These are phyloP conservation scores for Cosmorhoe ocellata DNA, from an alignment of 2,888 invertebrate species.

Conservation along the genomic window DNA sequence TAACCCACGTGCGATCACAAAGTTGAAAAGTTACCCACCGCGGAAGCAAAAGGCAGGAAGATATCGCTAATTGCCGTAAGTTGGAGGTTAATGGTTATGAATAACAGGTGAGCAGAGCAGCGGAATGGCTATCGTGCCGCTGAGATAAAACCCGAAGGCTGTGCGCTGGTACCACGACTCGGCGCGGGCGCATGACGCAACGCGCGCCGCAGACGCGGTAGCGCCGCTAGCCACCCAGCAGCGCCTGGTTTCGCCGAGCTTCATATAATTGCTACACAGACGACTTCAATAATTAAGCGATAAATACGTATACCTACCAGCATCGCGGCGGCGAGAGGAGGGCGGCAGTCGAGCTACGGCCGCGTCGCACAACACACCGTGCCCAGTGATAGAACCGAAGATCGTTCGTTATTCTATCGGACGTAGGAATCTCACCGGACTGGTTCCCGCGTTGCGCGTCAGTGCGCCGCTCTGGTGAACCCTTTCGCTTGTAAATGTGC, in stretches of 20 bases:
- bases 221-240: conserved; percentile 66
- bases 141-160: conserved; percentile 70
- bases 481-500: conserved; percentile 83
- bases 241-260: conserved; percentile 62
- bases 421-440: conserved; percentile 86
- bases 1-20: conserved; percentile 24
- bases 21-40: conserved; percentile 39
- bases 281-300: conserved; percentile 81
- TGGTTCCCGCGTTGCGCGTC: conserved; percentile 83
- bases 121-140: conserved; percentile 53
- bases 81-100: conserved; percentile 71
- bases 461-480: conserved; percentile 82
- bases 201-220: conserved; percentile 68
- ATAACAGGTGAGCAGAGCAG: conserved; percentile 63
- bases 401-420: conserved; percentile 81
- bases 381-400: conserved; percentile 70
- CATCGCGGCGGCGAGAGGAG: conserved; percentile 71
- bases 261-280: conserved; percentile 77
- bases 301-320: conserved; percentile 79
- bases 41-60: conserved; percentile 67
- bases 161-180: conserved; percentile 26
- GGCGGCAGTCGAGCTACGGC: conserved; percentile 77
- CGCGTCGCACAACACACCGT: conserved; percentile 75
- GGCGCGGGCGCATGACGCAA: conserved; percentile 61
- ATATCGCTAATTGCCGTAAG: conserved; percentile 57